These are phyloP conservation scores for Heliconius hewitsoni DNA, from an alignment of 1,140 invertebrate species.

Conservation along the genomic window DNA sequence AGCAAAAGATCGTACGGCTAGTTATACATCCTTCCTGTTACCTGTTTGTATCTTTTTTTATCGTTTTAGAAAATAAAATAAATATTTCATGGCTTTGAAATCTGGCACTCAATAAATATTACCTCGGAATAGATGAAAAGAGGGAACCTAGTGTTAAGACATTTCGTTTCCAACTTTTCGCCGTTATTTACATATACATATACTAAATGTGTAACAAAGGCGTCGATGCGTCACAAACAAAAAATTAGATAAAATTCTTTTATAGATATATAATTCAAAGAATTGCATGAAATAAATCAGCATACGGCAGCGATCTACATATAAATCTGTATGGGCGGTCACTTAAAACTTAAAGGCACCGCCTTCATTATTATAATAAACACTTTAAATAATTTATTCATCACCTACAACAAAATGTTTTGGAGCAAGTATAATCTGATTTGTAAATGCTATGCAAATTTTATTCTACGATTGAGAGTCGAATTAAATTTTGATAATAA, in stretches of 20 bases:
- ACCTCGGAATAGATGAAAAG: too few species aligned
- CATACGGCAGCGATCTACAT: background rate
- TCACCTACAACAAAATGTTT: conserved; percentile 12
- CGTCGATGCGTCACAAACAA: background rate
- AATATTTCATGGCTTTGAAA: too few species aligned
- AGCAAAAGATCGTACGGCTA: too few species aligned
- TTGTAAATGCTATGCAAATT: conserved; percentile 14
- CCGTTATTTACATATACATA: too few species aligned
- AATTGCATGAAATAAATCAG: conserved; percentile 10
- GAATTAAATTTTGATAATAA: conserved; percentile 12
- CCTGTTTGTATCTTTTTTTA: too few species aligned
- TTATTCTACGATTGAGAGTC: conserved; percentile 1
- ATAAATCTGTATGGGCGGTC: conserved; percentile 7
- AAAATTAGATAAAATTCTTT: background rate
- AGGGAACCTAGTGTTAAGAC: too few species aligned
- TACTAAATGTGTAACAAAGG: background rate
- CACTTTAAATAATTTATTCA: conserved; percentile 14
- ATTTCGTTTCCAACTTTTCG: too few species aligned
- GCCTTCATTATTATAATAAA: conserved; percentile 13
- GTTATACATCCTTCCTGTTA: too few species aligned
- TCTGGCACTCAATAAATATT: too few species aligned
- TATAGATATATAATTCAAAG: background rate
- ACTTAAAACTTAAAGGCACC: conserved; percentile 2
- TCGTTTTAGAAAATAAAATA: too few species aligned
- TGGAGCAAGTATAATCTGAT: conserved; percentile 12